These are phyloP conservation scores for Hemicentrotus pulcherrimus DNA, from an alignment of 35 echinoderm and acorn worm genomes.

Conservation along the genomic window DNA sequence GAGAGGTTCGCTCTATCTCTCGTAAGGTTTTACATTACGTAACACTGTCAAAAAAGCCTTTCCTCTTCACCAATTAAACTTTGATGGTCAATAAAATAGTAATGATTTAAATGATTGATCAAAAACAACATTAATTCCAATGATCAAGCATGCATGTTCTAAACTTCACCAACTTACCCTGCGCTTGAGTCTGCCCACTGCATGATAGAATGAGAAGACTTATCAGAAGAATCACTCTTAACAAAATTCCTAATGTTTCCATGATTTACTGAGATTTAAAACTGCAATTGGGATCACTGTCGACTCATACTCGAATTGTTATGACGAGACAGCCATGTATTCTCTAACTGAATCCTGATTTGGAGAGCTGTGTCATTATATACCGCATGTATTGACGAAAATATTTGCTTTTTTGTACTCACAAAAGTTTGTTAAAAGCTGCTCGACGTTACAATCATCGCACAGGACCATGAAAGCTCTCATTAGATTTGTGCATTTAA, in stretches of 20 bases:
- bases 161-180: not conserved
- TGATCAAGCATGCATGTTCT: not conserved
- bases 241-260: not conserved
- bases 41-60: too few relatives aligned
- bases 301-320: not conserved
- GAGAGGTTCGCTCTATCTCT: too few relatives aligned
- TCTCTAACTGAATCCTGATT: not conserved
- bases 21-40: too few relatives aligned
- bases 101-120: too few relatives aligned
- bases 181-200: not conserved
- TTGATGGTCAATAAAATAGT: too few relatives aligned
- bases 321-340: not conserved
- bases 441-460: not conserved
- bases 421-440: not conserved
- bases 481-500: not conserved
- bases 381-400: not conserved
- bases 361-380: not conserved
- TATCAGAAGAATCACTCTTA: not conserved
- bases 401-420: not conserved
- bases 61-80: too few relatives aligned
- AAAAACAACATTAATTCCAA: too few relatives aligned
- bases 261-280: not conserved
- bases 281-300: not conserved
- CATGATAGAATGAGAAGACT: not conserved
- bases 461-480: not conserved